phyloP scores from a whole-genome alignment of 2,113 vertebrate species.

The Eupsittula cactorum region DNA sequence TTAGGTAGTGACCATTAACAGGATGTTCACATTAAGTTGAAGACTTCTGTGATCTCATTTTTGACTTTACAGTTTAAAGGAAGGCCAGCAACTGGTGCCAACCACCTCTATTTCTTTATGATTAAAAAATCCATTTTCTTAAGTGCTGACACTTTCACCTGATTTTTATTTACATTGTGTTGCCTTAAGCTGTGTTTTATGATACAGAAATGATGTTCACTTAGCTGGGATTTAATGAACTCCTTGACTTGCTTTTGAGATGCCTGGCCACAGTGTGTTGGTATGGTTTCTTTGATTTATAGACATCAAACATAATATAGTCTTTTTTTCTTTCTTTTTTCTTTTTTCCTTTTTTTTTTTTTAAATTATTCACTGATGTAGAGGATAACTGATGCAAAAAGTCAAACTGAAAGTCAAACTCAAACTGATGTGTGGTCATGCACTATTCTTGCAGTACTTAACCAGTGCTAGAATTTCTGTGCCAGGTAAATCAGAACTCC shows the following conservation, averaged over 20 bases:
- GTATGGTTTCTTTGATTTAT: conserved; percentile 7
- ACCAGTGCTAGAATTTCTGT: not conserved
- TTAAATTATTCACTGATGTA: not conserved
- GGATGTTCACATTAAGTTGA: not conserved
- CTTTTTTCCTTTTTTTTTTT: not conserved
- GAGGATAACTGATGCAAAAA: not conserved
- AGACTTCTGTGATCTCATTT: not conserved
- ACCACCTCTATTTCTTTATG: not conserved
- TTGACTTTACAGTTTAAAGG: not conserved
- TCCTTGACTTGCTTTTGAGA: not conserved
- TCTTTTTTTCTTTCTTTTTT: not conserved
- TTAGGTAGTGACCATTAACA: not conserved
- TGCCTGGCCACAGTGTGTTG: not conserved
- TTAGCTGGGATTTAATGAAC: not conserved
- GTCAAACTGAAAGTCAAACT: conserved; percentile 17
- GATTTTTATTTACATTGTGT: not conserved
- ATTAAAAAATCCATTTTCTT: not conserved
- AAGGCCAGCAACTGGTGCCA: not conserved
- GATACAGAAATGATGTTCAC: not conserved
- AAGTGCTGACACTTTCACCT: not conserved
- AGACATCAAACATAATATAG: not conserved
- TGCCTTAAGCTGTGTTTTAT: not conserved
- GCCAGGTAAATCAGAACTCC: not conserved
- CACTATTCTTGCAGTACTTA: not conserved
- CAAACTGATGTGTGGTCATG: not conserved